Base-by-base conservation (phyloP, 2,888 invertebrate species). In the Ectropis crepuscularia region DNA sequence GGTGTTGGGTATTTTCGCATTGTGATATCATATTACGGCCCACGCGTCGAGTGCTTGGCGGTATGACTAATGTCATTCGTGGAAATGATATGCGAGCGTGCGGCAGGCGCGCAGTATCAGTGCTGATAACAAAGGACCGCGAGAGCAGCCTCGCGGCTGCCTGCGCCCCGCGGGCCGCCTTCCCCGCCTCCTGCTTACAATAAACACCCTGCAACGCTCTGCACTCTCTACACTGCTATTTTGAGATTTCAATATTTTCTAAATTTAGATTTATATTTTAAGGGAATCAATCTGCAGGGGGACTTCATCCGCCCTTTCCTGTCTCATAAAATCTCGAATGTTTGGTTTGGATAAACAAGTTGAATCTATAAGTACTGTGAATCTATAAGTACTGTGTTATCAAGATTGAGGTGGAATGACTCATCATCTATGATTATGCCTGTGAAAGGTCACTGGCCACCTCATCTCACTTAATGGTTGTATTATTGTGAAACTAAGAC, bases 21-120 rank as follows among this genome's bases (percentile, higher is more conserved):
- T 93, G 93, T 93, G 93, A 93, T 93, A 93, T 93, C 93, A 93
- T 93, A 89, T 93, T 92, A 92, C 93, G 87, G 89, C 93, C 93
- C 92, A 93, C 93, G 93, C 93, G 89, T 88, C 83, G 87, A 88
- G 85, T 88, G 87, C 80, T 88, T 86, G 83, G 81, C 83, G 82
- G 88, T 88, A 92, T 93, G 93, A 93, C 90, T 93, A 93, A 93
- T 92, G 90, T 86, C 80, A 84, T 92, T 91, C 91, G 83, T 88
- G 86, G 92, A 92, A 91, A 80, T 90, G 89, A 90, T 91, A 89
- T 87, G 86, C 88, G 83, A 88, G 83, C 82, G 87, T 86, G 85
- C 80, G 83, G 83, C 81, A 82, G 81, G 79, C 83, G 80, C 82
- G 83, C 81, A 82, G 81, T 85, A 87, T 86, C 89, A 84, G 84